These are phyloP conservation scores for Thereva unica DNA, from an alignment of 2,888 invertebrate species.

Conservation along the genomic window DNA sequence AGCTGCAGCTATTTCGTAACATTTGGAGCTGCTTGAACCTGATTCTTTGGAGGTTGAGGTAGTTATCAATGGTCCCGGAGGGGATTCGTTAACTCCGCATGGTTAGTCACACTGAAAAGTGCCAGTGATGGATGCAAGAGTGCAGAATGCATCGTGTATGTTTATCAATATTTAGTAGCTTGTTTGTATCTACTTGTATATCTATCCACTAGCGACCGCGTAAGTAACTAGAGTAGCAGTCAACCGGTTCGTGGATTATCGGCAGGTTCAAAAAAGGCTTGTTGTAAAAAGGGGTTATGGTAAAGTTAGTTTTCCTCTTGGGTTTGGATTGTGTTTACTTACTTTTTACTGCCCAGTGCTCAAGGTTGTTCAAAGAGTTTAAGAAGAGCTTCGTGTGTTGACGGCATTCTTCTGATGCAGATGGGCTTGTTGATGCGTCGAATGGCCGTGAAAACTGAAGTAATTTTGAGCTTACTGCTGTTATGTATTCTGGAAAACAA, in stretches of 20 bases:
- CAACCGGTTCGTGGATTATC: no score
- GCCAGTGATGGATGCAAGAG: neutral
- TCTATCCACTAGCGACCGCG: no score
- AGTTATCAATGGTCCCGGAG: neutral
- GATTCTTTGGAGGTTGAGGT: neutral
- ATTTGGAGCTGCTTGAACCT: neutral
- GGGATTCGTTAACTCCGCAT: neutral
- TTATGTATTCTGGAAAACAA: constrained; percentile 36
- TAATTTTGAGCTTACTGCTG: constrained; percentile 34
- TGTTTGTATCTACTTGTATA: no score
- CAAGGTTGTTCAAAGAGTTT: constrained; percentile 40
- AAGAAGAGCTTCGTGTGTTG: constrained; percentile 38
- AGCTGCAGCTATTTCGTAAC: constrained; percentile 11
- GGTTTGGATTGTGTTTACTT: constrained; percentile 24
- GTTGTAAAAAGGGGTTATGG: neutral
- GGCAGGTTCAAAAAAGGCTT: no score
- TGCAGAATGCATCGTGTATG: neutral
- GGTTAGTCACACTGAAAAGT: constrained; percentile 1
- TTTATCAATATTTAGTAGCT: no score
- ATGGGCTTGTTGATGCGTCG: constrained; percentile 37
- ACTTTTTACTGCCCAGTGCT: constrained; percentile 43
- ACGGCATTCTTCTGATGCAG: constrained; percentile 38
- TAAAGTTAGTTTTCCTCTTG: neutral
- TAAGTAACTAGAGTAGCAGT: no score
- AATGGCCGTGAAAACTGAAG: constrained; percentile 37